Evolutionary conservation across 1,140 invertebrate species (phyloP).

Genomic region (Heliconius hermathena): DNA sequence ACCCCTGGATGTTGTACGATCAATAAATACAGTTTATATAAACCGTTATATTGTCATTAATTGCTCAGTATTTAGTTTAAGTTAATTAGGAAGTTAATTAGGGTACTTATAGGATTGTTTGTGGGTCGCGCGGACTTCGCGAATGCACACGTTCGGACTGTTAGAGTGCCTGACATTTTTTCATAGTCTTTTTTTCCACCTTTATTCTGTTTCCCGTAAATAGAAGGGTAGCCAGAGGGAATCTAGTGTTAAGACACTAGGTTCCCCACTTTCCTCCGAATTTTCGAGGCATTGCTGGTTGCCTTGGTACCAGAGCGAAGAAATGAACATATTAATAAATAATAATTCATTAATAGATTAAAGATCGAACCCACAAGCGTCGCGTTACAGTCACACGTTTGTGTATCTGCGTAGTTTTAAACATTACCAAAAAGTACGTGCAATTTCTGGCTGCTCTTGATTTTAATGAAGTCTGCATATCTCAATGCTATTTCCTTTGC

Average conservation of each 20-base stretch:
- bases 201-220: not conserved
- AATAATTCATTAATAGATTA: too few species aligned
- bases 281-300: too few species aligned
- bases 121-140: conserved; percentile 43
- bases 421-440: not conserved
- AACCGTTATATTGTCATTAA: conserved; percentile 15
- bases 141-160: conserved; percentile 48
- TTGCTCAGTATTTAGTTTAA: conserved; percentile 33
- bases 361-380: too few species aligned
- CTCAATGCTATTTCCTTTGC: not conserved
- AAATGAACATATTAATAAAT: too few species aligned
- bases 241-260: too few species aligned
- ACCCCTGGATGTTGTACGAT: not conserved
- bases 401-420: too few species aligned
- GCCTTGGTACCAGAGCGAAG: too few species aligned
- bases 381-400: too few species aligned
- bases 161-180: not conserved
- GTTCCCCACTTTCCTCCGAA: too few species aligned
- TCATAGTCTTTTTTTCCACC: not conserved
- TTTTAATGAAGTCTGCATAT: not conserved
- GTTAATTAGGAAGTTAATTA: conserved; percentile 33
- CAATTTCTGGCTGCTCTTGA: not conserved
- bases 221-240: too few species aligned
- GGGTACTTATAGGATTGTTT: conserved; percentile 34
- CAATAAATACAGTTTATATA: not conserved